Conservation (phyloP, 2,888 invertebrate genomes). For the Drosophila crucigera region DNA sequence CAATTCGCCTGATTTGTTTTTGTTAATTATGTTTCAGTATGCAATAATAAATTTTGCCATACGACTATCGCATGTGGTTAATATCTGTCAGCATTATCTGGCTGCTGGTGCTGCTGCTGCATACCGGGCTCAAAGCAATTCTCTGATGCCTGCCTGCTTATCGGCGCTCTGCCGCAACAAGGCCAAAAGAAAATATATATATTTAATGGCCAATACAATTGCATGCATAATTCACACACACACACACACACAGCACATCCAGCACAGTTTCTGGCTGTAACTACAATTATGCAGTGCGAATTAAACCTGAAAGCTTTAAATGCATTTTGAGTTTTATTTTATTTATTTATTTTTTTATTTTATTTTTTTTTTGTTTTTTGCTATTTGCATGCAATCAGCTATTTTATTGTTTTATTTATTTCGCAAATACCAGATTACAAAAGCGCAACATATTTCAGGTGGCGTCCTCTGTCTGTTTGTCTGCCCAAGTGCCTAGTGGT, state of each 20-base stretch:
- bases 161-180: constrained; percentile 45
- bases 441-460: constrained; percentile 74
- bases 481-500: constrained; percentile 8
- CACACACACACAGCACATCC: not conserved
- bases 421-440: constrained; percentile 80
- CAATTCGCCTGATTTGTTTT: constrained; percentile 44
- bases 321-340: constrained; percentile 38
- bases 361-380: constrained; percentile 1
- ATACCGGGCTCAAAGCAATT: constrained; percentile 41
- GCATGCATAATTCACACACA: constrained; percentile 70
- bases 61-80: constrained; percentile 58
- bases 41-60: constrained; percentile 69
- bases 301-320: constrained; percentile 63
- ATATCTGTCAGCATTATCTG: constrained; percentile 68
- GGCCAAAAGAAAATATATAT: constrained; percentile 53
- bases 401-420: constrained; percentile 71
- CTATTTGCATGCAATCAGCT: constrained; percentile 13
- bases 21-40: constrained; percentile 69
- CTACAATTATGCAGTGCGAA: constrained; percentile 34
- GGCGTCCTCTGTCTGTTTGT: constrained; percentile 5
- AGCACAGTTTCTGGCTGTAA: constrained; percentile 28
- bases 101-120: constrained; percentile 19
- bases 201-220: constrained; percentile 66
- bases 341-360: constrained; percentile 5
- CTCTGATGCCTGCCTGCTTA: constrained; percentile 65